phyloP scores from a whole-genome alignment of 2,113 vertebrate genomes.

The Bufo bufo region DNA sequence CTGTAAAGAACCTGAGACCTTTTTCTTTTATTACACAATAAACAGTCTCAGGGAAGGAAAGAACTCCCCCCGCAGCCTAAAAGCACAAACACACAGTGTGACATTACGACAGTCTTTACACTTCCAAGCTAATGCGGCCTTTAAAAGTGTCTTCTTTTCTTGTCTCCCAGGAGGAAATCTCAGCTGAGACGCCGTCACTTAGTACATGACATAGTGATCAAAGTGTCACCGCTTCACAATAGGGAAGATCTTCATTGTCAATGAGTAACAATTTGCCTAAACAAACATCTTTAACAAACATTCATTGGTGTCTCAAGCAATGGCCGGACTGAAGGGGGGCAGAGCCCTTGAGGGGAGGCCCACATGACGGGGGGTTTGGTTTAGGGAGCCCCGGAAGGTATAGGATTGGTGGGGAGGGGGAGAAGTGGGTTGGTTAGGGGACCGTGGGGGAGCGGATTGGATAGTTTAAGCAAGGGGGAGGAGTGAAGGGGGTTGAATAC shows the following conservation, averaged over 20 bases:
- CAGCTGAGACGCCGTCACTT: background rate
- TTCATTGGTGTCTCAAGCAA: no score
- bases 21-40: background rate
- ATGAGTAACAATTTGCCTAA: background rate
- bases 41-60: background rate
- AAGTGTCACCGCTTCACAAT: background rate
- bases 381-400: no score
- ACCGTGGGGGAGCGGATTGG: no score
- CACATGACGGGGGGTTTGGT: no score
- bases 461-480: no score
- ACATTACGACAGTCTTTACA: background rate
- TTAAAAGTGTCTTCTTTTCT: slow-evolving; percentile 7
- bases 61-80: background rate
- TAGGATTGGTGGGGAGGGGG: no score
- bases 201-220: background rate
- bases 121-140: slow-evolving; percentile 18
- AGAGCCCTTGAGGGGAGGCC: no score
- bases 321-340: no score
- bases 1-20: background rate
- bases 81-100: background rate
- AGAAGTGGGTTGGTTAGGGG: no score
- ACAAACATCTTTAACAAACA: background rate
- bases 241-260: background rate
- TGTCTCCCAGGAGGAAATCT: slow-evolving; percentile 10
- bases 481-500: no score